A percentile compares a stretch with the other conserved stretches of the same genome.
Evolutionary conservation across 2,113 vertebrate species (phyloP).

Genomic region (Amblyopsis rosae): DNA sequence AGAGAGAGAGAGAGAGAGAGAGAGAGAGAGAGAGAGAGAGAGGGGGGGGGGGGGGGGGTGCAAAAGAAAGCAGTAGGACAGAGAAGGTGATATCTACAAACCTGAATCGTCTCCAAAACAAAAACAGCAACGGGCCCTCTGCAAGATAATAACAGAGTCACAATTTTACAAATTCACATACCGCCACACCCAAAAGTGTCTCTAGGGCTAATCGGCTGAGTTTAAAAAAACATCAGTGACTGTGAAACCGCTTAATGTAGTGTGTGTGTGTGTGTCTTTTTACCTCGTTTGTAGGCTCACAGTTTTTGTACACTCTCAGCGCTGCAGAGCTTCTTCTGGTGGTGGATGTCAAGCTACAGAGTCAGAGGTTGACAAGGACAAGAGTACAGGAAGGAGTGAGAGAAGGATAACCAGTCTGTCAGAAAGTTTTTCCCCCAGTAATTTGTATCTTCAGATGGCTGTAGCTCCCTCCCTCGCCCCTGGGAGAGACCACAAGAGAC

Average conservation of each 20-base stretch:
- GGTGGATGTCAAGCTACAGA: conserved; percentile 87
- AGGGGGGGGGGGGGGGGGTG: neutral
- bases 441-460: conserved; percentile 45
- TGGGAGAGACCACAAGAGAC: conserved; percentile 52
- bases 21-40: neutral
- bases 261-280: conserved; percentile 21
- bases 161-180: neutral
- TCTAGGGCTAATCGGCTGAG: neutral
- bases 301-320: conserved; percentile 82
- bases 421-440: conserved; percentile 25
- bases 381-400: conserved; percentile 9
- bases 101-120: conserved; percentile 85
- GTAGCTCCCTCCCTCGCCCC: conserved; percentile 26
- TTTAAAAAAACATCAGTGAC: neutral
- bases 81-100: conserved; percentile 61
- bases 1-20: neutral
- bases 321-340: conserved; percentile 92
- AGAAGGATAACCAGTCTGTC: conserved; percentile 6
- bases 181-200: neutral
- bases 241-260: neutral
- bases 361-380: neutral
- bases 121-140: conserved; percentile 96
- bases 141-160: conserved; percentile 42
- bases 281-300: conserved; percentile 87
- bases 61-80: neutral